Conservation (phyloP, 2,113 vertebrate species). For the Marmota monax region DNA sequence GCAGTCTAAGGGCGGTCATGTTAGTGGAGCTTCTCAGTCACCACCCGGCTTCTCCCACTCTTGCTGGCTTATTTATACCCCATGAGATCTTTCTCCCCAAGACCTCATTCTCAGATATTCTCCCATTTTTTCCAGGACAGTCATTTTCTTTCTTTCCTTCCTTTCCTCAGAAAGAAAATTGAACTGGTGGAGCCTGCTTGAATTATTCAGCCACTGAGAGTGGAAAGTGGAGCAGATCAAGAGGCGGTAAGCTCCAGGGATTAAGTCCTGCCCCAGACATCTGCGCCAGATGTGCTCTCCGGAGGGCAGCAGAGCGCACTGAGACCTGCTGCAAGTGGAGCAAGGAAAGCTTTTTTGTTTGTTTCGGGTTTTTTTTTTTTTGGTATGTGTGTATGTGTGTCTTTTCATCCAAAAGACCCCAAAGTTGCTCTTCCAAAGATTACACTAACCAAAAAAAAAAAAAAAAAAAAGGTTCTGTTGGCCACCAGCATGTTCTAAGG, state of each 20-base stretch:
- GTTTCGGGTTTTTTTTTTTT: no score
- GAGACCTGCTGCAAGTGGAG: background rate
- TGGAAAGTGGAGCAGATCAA: background rate
- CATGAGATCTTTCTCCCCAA: background rate
- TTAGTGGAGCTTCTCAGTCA: background rate
- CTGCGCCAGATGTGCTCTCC: fast-evolving
- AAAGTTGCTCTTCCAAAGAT: background rate
- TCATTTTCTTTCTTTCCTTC: background rate
- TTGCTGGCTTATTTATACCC: background rate
- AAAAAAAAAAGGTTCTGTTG: no score
- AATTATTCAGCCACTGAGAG: background rate
- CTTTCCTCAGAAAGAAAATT: background rate
- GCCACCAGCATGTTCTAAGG: background rate
- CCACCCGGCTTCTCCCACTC: fast-evolving
- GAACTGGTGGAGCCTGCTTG: background rate
- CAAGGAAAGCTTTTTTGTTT: background rate
- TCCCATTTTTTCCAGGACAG: background rate
- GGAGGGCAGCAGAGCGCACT: background rate
- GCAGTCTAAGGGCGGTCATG: fast-evolving
- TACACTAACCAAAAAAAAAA: no score
- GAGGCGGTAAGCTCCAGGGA: background rate
- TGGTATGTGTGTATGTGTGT: background rate
- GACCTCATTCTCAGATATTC: background rate
- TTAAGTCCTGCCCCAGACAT: background rate
- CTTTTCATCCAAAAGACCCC: background rate